Base-by-base conservation (phyloP, 2,888 invertebrate genomes). In the Ornithoptera alexandrae region DNA sequence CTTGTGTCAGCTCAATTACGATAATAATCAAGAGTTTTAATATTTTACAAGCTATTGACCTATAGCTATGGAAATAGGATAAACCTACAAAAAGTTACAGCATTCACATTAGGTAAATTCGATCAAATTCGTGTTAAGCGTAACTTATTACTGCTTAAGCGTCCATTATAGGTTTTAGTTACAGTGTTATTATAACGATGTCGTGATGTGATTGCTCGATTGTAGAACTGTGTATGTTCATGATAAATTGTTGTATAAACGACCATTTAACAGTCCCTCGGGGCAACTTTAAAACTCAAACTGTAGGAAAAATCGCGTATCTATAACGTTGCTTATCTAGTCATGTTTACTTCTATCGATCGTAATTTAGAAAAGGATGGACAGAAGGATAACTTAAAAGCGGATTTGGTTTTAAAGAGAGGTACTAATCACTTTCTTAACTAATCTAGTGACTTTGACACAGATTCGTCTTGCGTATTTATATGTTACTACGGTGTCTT, bases 91-190 rank as follows among this genome's bases (percentile, higher is more conserved):
- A 15, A 53, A 53, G 18, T 7, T 18, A 53, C 50, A 42, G n/a
- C 6, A 63, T 22, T 62, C n/a, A 58, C 22, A 58, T 30, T 57
- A 30, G 58, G 56, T 62, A 39, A 53, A 53, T 53, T 57, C 39
- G 56, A 61, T 69, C 60, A 56, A 64, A 61, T 65, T 66, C 65
- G 65, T 65, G 58, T 66, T 65, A 64, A 60, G 53, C 68, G 68
- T 36, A 24, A 59, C 64, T 60, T 59, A 68, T 36, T 39, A 30
- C 63, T 20, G 57, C 50, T 64, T 58, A 64, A 62, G 57, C 56
- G 53, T 22, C 59, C 22, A 56, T 36, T 58, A 56, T 36, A 59
- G 65, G 59, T 65, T 18, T 24, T 30, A 46, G 58, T 66, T 66
- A 39, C 64, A 64, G 57, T 58, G 15, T 56, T 24, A 65, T 46